A percentile compares a stretch with the other conserved stretches of the same genome.
Evolutionary conservation across 2,797 vertebrate species (phyloP).

Genomic region (Leucoraja ocellata): DNA sequence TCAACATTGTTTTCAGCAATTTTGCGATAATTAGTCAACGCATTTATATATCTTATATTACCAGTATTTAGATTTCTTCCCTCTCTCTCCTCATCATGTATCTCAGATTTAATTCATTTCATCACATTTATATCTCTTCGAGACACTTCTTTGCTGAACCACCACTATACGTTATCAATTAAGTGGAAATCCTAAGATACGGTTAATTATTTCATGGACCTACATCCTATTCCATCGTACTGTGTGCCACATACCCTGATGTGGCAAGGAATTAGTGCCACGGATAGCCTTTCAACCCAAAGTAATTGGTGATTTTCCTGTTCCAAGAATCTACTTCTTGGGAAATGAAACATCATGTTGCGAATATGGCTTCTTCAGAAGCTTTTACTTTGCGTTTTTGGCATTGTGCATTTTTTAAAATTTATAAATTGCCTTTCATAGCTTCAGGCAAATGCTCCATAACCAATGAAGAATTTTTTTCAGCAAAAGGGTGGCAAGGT

Average conservation of each 20-base stretch:
- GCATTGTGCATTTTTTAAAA: neutral
- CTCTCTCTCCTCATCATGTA: too few relatives aligned
- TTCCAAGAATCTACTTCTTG: neutral
- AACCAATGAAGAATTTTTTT: neutral
- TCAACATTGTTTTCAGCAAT: too few relatives aligned
- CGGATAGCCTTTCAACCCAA: neutral
- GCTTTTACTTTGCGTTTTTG: neutral
- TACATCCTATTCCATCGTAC: too few relatives aligned
- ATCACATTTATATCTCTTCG: too few relatives aligned
- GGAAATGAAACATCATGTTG: neutral
- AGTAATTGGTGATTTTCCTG: neutral
- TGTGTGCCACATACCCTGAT: neutral
- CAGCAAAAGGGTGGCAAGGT: too few relatives aligned
- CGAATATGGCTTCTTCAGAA: neutral
- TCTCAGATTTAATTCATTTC: too few relatives aligned
- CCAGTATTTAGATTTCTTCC: too few relatives aligned
- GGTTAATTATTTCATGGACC: neutral
- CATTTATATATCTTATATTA: too few relatives aligned
- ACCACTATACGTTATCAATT: neutral
- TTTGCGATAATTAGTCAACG: too few relatives aligned
- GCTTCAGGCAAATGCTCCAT: neutral
- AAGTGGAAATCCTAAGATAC: neutral
- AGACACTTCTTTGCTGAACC: too few relatives aligned
- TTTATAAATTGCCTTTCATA: neutral
- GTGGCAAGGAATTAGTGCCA: neutral